Evolutionary conservation across 2,888 invertebrate species (phyloP).

Genomic region (Protonemura montana): DNA sequence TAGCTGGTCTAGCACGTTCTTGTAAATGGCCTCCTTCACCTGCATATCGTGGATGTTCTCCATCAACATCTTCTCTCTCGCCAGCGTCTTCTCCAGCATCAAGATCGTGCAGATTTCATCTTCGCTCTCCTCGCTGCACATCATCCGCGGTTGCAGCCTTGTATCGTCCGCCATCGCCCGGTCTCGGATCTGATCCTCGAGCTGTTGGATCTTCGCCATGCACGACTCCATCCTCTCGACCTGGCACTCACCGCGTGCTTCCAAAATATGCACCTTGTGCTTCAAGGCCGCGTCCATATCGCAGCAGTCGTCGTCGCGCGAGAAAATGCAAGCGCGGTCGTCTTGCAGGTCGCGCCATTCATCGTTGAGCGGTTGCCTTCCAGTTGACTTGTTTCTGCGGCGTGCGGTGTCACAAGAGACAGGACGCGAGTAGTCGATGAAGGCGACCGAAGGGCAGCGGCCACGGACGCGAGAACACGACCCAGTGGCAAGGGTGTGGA

Average conservation of each 20-base stretch:
- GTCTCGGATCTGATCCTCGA: background rate
- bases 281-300: background rate
- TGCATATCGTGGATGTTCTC: background rate
- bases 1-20: background rate
- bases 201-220: conserved; percentile 2
- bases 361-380: background rate
- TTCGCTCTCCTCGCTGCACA: background rate
- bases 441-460: background rate
- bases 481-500: background rate
- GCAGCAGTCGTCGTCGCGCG: background rate
- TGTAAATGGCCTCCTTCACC: background rate
- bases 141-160: background rate
- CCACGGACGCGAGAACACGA: background rate
- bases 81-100: background rate
- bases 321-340: background rate
- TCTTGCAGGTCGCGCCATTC: background rate
- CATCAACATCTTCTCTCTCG: background rate
- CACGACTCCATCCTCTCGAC: background rate
- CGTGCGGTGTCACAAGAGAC: background rate
- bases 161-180: background rate
- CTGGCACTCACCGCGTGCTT: background rate
- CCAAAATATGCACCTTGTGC: background rate
- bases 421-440: background rate
- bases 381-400: background rate
- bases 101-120: background rate